Percentiles rank a stretch among this genome's conserved stretches.
Evolutionary conservation across 2,888 invertebrate species (phyloP).

Genomic region (Bellardia bayeri): DNA sequence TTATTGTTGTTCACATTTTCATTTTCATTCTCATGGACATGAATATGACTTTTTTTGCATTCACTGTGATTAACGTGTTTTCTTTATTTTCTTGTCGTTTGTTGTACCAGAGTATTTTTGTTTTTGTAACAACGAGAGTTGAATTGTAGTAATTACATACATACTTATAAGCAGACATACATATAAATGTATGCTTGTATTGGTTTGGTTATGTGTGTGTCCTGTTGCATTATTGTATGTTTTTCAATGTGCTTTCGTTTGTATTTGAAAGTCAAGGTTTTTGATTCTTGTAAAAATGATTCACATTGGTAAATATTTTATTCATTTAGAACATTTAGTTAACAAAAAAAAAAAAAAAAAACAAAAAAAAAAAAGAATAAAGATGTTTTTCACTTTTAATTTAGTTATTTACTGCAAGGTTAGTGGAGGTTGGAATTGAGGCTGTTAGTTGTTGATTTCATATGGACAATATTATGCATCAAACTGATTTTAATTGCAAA

Average conservation of each 20-base stretch:
- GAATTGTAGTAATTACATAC: conserved; percentile 45
- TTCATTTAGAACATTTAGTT: conserved; percentile 5
- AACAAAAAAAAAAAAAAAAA: not conserved
- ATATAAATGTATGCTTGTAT: not conserved
- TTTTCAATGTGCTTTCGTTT: conserved; percentile 4
- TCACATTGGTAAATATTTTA: conserved; percentile 32
- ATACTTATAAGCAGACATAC: not conserved
- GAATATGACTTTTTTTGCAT: conserved; percentile 29
- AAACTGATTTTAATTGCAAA: not conserved
- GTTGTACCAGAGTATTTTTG: not conserved
- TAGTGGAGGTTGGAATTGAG: not conserved
- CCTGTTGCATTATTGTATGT: not conserved
- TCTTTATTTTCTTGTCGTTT: conserved; percentile 23
- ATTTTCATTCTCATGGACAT: conserved; percentile 55
- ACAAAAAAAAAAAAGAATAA: not conserved
- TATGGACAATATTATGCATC: not conserved
- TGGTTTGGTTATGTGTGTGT: not conserved
- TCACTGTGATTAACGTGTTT: conserved; percentile 45
- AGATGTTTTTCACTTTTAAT: conserved; percentile 18
- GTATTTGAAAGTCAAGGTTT: conserved; percentile 67
- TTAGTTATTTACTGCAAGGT: conserved; percentile 30
- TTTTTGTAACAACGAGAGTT: conserved; percentile 30
- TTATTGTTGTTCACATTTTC: conserved; percentile 1
- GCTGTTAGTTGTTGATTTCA: conserved; percentile 2
- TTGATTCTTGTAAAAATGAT: conserved; percentile 52